Conservation (phyloP, 2,113 vertebrate genomes). For the Tetraodon nigroviridis region DNA sequence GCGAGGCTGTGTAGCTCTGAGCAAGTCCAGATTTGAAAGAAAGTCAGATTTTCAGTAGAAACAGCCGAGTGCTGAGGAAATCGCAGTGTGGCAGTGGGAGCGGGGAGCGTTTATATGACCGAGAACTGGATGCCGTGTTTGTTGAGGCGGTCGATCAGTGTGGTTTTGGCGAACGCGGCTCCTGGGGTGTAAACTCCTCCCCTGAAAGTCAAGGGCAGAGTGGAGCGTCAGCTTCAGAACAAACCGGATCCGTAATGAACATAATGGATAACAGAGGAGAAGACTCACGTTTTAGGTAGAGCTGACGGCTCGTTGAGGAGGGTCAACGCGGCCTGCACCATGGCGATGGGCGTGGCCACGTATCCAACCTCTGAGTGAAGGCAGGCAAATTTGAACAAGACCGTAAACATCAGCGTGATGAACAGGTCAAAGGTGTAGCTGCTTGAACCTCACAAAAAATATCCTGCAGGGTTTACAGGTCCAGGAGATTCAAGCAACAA, state of each 20-base stretch:
- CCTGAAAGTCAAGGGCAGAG: slow-evolving; percentile 60
- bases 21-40: neutral
- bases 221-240: neutral
- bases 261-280: neutral
- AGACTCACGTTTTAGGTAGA: slow-evolving; percentile 83
- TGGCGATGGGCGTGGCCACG: slow-evolving; percentile 84
- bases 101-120: slow-evolving; percentile 64
- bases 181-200: slow-evolving; percentile 93
- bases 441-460: neutral
- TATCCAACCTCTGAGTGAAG: slow-evolving; percentile 81
- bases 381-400: slow-evolving; percentile 6
- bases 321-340: slow-evolving; percentile 90
- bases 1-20: neutral
- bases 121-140: slow-evolving; percentile 86
- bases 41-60: neutral
- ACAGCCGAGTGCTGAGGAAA: slow-evolving; percentile 14
- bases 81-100: slow-evolving; percentile 13
- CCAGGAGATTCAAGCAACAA: too few species aligned
- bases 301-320: slow-evolving; percentile 82
- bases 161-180: slow-evolving; percentile 87
- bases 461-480: too few species aligned
- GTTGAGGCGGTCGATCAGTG: slow-evolving; percentile 86
- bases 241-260: neutral
- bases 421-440: neutral
- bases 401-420: neutral